Conservation (phyloP, 2,888 invertebrate genomes). For the Leptopterna dolabrata region DNA sequence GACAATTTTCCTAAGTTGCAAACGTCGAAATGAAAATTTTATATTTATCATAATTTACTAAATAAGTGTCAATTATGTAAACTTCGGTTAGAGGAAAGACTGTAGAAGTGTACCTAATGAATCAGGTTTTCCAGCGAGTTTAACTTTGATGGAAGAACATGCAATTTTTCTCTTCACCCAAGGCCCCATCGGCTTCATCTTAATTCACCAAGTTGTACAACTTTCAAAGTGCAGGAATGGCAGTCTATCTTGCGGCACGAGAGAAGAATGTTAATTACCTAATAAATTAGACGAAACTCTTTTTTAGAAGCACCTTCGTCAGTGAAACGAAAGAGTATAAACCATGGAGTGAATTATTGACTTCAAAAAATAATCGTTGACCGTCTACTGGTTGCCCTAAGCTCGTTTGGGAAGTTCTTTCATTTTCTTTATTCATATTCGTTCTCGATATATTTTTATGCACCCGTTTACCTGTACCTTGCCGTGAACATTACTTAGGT, state of each 20-base stretch:
- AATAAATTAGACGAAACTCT: background rate
- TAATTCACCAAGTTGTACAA: slow-evolving; percentile 2
- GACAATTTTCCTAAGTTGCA: too few relatives aligned
- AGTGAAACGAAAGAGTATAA: background rate
- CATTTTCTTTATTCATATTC: background rate
- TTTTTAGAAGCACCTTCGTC: background rate
- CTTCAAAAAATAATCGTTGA: background rate
- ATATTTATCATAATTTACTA: too few relatives aligned
- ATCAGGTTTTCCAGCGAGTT: background rate
- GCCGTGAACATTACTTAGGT: background rate
- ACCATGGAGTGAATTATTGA: background rate
- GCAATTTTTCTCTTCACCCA: background rate
- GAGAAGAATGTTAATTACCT: slow-evolving; percentile 14
- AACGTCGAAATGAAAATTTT: too few relatives aligned
- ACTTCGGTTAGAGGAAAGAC: too few relatives aligned
- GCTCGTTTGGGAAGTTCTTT: background rate
- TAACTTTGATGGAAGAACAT: background rate
- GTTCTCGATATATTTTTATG: background rate
- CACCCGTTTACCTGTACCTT: background rate
- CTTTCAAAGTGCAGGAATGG: background rate
- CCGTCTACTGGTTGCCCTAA: background rate
- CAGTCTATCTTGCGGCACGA: background rate
- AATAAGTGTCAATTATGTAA: too few relatives aligned
- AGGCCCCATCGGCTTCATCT: background rate
- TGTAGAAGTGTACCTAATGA: too few relatives aligned